Percentiles rank a stretch among this genome's conserved stretches.
phyloP scores from a whole-genome alignment of 92 coral and sea anemone genomes.

The Zoanthus sansibaricus region DNA sequence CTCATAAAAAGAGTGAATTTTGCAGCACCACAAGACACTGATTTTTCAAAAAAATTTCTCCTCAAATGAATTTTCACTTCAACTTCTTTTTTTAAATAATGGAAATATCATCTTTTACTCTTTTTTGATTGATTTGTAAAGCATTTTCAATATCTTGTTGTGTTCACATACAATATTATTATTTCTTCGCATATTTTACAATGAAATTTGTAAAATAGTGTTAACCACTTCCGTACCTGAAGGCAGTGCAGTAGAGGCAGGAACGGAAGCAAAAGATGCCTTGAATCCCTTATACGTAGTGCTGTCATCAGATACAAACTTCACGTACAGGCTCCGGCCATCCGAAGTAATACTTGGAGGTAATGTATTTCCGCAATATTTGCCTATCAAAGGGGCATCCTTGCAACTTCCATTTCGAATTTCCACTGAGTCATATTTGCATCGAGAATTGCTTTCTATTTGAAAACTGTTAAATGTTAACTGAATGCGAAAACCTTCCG shows the following conservation, averaged over 20 bases:
- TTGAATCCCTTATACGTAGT: background rate
- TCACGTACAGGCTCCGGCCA: background rate
- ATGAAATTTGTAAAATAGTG: too few relatives aligned
- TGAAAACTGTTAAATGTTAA: conserved; percentile 38
- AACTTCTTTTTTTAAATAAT: too few relatives aligned
- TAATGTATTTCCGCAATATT: background rate
- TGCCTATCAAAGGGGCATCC: background rate
- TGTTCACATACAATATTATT: too few relatives aligned
- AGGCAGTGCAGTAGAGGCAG: background rate
- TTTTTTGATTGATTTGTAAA: too few relatives aligned
- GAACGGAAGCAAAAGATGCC: background rate
- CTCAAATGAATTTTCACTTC: too few relatives aligned
- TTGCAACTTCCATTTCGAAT: background rate
- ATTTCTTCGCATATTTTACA: too few relatives aligned
- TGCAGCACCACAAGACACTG: too few relatives aligned
- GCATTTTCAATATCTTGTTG: too few relatives aligned
- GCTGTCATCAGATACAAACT: background rate
- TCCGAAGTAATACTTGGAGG: background rate
- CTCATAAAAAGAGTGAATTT: too few relatives aligned
- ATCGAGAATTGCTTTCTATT: conserved; percentile 40
- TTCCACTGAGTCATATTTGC: conserved; percentile 51
- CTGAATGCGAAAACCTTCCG: conserved; percentile 29
- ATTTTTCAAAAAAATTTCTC: too few relatives aligned
- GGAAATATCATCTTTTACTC: too few relatives aligned
- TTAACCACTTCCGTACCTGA: background rate